A percentile compares a stretch with the other conserved stretches of the same genome.
Conservation (phyloP, 2,797 vertebrate species). For the Tympanoctomys barrerae region DNA sequence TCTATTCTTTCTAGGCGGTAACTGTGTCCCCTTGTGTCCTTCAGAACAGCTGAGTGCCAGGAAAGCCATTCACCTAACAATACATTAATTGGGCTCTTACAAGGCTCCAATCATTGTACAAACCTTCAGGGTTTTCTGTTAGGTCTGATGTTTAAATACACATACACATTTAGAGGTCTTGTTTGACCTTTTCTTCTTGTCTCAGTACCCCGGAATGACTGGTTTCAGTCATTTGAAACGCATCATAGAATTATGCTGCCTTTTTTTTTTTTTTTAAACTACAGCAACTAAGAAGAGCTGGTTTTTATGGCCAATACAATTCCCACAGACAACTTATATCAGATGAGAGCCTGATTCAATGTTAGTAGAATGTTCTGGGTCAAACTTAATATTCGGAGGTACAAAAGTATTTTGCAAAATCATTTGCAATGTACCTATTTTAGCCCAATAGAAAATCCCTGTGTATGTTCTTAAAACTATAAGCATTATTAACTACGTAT, state of each 20-base stretch:
- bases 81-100: slow-evolving; percentile 69
- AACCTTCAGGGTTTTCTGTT: slow-evolving; percentile 69
- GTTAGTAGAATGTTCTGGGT: slow-evolving; percentile 49
- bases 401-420: slow-evolving; percentile 31
- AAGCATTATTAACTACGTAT: background rate
- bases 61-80: background rate
- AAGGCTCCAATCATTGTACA: background rate
- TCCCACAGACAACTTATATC: slow-evolving; percentile 47
- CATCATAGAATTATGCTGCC: background rate
- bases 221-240: slow-evolving; percentile 56
- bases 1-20: slow-evolving; percentile 32
- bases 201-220: slow-evolving; percentile 38
- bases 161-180: slow-evolving; percentile 55
- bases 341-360: slow-evolving; percentile 20
- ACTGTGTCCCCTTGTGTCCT: background rate
- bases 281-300: background rate
- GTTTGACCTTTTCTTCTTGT: slow-evolving; percentile 71
- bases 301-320: slow-evolving; percentile 50
- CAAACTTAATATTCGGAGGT: background rate
- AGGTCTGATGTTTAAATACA: slow-evolving; percentile 75
- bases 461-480: slow-evolving; percentile 24
- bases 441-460: background rate
- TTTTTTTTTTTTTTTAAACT: background rate
- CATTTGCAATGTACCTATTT: background rate
- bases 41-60: background rate